Evolutionary conservation across 1,140 invertebrate species (phyloP), one percentile per base, ranked within the genome.

Genomic region (Pentalonia nigronervosa): DNA sequence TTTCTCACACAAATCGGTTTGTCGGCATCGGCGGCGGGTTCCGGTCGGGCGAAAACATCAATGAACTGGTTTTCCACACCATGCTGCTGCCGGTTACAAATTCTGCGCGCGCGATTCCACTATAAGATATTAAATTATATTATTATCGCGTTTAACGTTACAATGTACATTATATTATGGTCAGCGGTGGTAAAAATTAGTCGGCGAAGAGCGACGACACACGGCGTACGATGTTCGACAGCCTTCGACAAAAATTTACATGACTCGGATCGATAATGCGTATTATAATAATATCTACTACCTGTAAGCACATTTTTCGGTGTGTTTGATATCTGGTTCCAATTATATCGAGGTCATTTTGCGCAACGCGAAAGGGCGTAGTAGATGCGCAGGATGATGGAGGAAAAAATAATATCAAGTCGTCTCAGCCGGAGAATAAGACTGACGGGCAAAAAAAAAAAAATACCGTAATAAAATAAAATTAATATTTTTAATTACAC

Each of bases 341-440:
- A 87, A 87, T 87, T 50, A 86, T 86, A 88, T 36, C 87, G 87
- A 88, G 87, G 87, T 88, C 87, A 53, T 53, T 87, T 34, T 21
- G 45, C 30, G 41, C 23, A 48, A 47, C 84, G 25, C 84, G 84
- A 48, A 48, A 87, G 30, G 84, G 41, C 84, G 84, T 87, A 47
- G 83, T 76, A 76, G 30, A 76, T 76, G 60, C 60, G 60, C 60
- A n/a, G 60, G 60, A 76, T n/a, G 60, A 76, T 34, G 1, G 60
- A 76, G 6, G 60, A n/a, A 76, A 76, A 7, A 50, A 48, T 47
- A 50, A 7, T n/a, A n/a, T 76, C 60, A n/a, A 76, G 14, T n/a
- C n/a, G 60, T 76, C 60, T 67, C 60, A 9, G 60, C 30, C 1
- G 60, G 30, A 17, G 60, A n/a, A 17, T 76, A n/a, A 76, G 60